These are phyloP conservation scores for Aricia agestis DNA, from an alignment of 1,140 invertebrate species.

Conservation along the genomic window DNA sequence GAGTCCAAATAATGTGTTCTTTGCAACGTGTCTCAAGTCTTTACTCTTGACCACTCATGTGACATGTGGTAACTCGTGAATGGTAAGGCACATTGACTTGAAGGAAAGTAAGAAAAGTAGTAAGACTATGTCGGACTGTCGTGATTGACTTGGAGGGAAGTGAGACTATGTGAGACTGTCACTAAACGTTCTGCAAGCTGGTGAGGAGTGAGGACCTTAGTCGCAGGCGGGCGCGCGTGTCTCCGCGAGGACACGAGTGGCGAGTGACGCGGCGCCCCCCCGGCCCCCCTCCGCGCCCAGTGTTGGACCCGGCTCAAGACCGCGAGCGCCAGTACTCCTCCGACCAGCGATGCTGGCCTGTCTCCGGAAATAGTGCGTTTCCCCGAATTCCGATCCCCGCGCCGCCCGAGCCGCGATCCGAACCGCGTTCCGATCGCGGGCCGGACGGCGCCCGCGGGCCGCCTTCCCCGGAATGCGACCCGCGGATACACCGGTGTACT, in stretches of 20 bases:
- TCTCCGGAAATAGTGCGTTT: conserved; percentile 75
- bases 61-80: too few relatives aligned
- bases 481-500: conserved; percentile 54
- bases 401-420: conserved; percentile 39
- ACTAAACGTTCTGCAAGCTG: background rate
- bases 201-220: background rate
- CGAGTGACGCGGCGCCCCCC: background rate
- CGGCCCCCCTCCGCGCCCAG: conserved; percentile 30
- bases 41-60: too few relatives aligned
- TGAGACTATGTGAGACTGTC: too few relatives aligned
- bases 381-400: conserved; percentile 37
- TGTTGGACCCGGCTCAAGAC: conserved; percentile 63
- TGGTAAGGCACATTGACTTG: too few relatives aligned
- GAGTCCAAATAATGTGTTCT: too few relatives aligned
- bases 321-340: conserved; percentile 69
- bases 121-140: too few relatives aligned
- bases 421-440: conserved; percentile 42
- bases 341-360: conserved; percentile 77
- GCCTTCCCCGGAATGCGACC: conserved; percentile 54
- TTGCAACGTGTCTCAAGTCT: too few relatives aligned
- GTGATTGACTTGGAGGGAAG: too few relatives aligned
- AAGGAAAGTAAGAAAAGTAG: too few relatives aligned
- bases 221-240: conserved; percentile 19
- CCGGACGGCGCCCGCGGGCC: conserved; percentile 39
- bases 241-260: conserved; percentile 17